Evolutionary conservation across 2,113 vertebrate genomes (phyloP).

Genomic region (Ibidorhyncha struthersii): DNA sequence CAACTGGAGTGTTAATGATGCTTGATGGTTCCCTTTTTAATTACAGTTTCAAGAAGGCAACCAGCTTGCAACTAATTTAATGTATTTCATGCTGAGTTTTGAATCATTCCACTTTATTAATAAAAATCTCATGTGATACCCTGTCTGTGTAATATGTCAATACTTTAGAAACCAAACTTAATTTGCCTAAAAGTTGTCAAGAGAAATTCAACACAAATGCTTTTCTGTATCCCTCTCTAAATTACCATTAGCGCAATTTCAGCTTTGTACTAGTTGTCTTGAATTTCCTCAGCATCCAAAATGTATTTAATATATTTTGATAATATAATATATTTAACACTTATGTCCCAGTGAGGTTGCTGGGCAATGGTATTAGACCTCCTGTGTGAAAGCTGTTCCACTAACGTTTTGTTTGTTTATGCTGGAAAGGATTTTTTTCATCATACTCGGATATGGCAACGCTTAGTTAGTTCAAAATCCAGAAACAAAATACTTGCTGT

Average conservation of each 20-base stretch:
- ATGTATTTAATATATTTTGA: not conserved
- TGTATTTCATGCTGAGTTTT: conserved; percentile 5
- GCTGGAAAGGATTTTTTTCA: not conserved
- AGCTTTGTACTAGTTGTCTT: not conserved
- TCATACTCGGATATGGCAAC: accelerated
- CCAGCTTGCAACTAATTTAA: not conserved
- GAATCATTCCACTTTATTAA: conserved; percentile 29
- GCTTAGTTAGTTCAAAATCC: not conserved
- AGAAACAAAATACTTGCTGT: not conserved
- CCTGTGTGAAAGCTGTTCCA: not conserved
- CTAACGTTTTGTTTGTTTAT: not conserved
- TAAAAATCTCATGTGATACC: not conserved
- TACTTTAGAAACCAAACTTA: not conserved
- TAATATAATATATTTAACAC: not conserved
- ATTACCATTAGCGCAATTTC: not conserved
- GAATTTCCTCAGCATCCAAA: not conserved
- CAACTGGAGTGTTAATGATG: not conserved
- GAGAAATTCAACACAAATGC: not conserved
- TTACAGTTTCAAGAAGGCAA: not conserved
- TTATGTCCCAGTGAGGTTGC: not conserved
- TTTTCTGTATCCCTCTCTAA: not conserved
- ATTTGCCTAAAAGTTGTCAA: not conserved
- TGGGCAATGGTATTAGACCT: not conserved
- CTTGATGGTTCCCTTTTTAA: not conserved
- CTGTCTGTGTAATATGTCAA: not conserved